Evolutionary conservation across 2,797 vertebrate species (phyloP).

Genomic region (Sternotherus odoratus): DNA sequence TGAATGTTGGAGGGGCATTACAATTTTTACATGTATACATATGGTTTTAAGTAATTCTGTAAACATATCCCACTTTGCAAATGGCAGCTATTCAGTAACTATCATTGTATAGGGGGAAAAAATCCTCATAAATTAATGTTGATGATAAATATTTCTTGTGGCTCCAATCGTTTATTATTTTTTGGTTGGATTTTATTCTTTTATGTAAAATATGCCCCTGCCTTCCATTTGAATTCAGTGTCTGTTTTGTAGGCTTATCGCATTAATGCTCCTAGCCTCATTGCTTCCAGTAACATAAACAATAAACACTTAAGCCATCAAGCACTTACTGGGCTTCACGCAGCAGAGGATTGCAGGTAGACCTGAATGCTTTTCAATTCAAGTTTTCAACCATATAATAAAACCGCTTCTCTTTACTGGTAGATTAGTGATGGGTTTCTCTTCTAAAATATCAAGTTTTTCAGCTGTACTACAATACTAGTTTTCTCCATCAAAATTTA

Average conservation of each 20-base stretch:
- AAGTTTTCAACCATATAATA: slow-evolving; percentile 53
- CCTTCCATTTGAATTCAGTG: slow-evolving; percentile 4
- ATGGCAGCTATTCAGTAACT: slow-evolving; percentile 69
- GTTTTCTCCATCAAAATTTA: slow-evolving; percentile 31
- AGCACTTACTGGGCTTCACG: not conserved
- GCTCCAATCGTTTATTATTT: slow-evolving; percentile 43
- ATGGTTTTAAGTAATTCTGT: slow-evolving; percentile 67
- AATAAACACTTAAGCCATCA: not conserved
- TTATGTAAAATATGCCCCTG: slow-evolving; percentile 27
- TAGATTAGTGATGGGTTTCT: slow-evolving; percentile 21
- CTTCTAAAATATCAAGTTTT: slow-evolving; percentile 38
- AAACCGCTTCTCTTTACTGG: slow-evolving; percentile 35
- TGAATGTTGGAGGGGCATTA: slow-evolving; percentile 39
- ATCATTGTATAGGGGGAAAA: slow-evolving; percentile 51
- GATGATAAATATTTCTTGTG: slow-evolving; percentile 66
- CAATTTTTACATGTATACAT: slow-evolving; percentile 57
- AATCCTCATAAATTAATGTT: slow-evolving; percentile 29
- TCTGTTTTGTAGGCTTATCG: slow-evolving; percentile 19
- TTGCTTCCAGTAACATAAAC: slow-evolving; percentile 48
- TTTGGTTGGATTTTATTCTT: slow-evolving; percentile 62
- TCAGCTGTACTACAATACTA: slow-evolving; percentile 20
- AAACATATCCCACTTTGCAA: slow-evolving; percentile 54
- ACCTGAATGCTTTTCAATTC: slow-evolving; percentile 45
- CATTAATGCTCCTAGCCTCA: slow-evolving; percentile 1
- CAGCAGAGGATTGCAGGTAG: not conserved